These are phyloP conservation scores for Cecropterus lyciades DNA, from an alignment of 1,140 invertebrate genomes.

Conservation along the genomic window DNA sequence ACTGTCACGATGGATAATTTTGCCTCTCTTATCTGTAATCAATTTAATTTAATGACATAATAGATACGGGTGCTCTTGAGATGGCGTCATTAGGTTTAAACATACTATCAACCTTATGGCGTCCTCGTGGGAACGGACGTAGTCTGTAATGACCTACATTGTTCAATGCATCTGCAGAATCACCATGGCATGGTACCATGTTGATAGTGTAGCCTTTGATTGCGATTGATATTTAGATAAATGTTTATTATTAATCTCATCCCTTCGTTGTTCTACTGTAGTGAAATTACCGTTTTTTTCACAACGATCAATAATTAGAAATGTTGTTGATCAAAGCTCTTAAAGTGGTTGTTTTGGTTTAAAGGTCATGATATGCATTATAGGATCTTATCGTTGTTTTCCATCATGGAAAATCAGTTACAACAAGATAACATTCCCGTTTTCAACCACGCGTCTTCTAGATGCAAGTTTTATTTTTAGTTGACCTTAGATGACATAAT, in stretches of 20 bases:
- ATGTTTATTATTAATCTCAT: no score
- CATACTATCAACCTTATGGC: not conserved
- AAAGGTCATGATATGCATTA: no score
- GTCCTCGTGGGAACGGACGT: conserved; percentile 8
- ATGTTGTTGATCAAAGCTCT: no score
- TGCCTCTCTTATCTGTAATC: conserved; percentile 18
- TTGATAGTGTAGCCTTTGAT: not conserved
- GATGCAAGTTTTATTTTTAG: not conserved
- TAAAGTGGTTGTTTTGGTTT: no score
- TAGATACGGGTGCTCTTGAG: conserved; percentile 16
- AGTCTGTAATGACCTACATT: not conserved
- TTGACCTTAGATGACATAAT: conserved; percentile 5
- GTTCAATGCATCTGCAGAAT: not conserved
- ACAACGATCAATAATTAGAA: no score
- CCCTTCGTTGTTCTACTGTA: no score
- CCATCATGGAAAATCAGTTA: no score
- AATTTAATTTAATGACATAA: conserved; percentile 23
- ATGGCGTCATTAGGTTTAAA: conserved; percentile 9
- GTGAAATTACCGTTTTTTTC: no score
- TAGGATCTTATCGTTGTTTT: no score
- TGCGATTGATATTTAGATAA: no score
- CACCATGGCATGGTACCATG: not conserved
- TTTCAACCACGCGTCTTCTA: not conserved
- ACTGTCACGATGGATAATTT: conserved; percentile 11
- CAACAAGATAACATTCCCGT: no score